A percentile compares a stretch with the other conserved stretches of the same genome.
phyloP scores from a whole-genome alignment of 1,140 invertebrate genomes.

The Lordiphosa stackelbergi region DNA sequence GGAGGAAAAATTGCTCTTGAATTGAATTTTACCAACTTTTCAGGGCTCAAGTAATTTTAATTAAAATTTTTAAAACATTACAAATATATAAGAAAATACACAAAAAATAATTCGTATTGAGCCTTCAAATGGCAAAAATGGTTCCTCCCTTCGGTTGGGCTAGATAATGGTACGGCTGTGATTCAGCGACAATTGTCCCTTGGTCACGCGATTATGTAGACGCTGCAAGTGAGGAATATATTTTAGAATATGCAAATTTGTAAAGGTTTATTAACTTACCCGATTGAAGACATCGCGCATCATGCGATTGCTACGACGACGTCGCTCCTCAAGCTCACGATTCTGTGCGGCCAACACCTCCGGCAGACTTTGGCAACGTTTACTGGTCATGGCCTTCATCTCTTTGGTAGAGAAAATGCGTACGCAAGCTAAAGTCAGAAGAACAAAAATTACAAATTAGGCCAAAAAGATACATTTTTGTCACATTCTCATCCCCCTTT shows the following conservation, averaged over 20 bases:
- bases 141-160: background rate
- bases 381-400: conserved; percentile 72
- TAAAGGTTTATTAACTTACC: conserved; percentile 21
- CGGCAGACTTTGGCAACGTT: conserved; percentile 54
- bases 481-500: too few species aligned
- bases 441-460: conserved; percentile 4
- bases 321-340: conserved; percentile 44
- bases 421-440: conserved; percentile 37
- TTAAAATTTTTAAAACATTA: too few species aligned
- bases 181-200: conserved; percentile 63
- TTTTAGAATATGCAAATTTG: background rate
- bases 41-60: too few species aligned
- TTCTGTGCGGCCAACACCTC: conserved; percentile 58
- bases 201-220: conserved; percentile 60
- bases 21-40: too few species aligned
- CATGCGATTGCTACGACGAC: conserved; percentile 57
- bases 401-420: conserved; percentile 61
- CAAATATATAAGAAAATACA: too few species aligned
- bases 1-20: too few species aligned
- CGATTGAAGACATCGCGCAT: conserved; percentile 70
- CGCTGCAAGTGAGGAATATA: conserved; percentile 39
- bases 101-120: background rate
- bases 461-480: too few species aligned
- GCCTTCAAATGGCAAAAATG: conserved; percentile 4
- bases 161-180: conserved; percentile 70